These are phyloP conservation scores for Pollenia angustigena DNA, from an alignment of 2,888 invertebrate genomes.

Conservation along the genomic window DNA sequence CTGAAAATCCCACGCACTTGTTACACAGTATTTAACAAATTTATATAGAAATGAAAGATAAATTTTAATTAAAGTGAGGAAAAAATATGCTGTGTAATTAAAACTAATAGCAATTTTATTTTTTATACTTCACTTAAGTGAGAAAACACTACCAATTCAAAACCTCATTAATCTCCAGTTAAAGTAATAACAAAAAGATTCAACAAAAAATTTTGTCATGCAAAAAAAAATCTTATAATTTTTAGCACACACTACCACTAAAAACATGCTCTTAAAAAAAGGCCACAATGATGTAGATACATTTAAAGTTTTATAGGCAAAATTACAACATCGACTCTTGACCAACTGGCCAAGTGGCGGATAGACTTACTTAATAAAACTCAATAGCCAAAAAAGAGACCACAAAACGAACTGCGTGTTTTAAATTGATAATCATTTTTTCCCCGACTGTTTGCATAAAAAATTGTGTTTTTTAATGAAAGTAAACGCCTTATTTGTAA, in stretches of 20 bases:
- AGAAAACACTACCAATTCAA: neutral
- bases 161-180: neutral
- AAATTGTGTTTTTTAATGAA: conserved; percentile 51
- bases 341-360: conserved; percentile 11
- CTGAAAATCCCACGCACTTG: conserved; percentile 14
- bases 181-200: neutral
- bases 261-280: conserved; percentile 2
- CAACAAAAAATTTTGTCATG: too few species aligned
- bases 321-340: conserved; percentile 7
- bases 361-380: neutral
- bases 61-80: neutral
- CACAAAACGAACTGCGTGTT: neutral
- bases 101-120: neutral
- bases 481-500: conserved; percentile 63
- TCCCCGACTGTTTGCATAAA: neutral
- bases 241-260: too few species aligned
- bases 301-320: too few species aligned
- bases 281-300: neutral
- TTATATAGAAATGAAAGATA: neutral
- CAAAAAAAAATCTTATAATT: too few species aligned
- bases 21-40: neutral
- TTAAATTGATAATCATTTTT: conserved; percentile 45
- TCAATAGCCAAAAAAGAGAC: neutral
- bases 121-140: neutral
- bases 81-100: neutral